Conservation (phyloP, 2,797 vertebrate species). For the Sebastes trivittatus region DNA sequence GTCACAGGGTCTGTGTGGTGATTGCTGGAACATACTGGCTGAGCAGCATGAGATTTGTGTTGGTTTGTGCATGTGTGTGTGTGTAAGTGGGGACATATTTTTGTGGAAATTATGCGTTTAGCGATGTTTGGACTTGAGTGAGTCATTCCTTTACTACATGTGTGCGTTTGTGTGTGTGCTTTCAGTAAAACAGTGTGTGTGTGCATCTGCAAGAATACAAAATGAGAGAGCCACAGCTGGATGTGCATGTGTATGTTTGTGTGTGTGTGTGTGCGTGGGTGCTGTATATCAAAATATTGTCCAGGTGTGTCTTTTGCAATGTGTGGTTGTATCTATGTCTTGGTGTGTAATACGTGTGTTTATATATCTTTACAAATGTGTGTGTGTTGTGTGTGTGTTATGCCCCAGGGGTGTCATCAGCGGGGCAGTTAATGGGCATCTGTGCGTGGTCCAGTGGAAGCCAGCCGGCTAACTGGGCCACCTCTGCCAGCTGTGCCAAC, state of each 20-base stretch:
- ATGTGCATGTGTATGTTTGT: neutral
- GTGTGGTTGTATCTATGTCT: constrained; percentile 22
- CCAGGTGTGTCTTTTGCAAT: constrained; percentile 37
- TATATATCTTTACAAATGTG: constrained; percentile 6
- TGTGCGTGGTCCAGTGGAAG: constrained; percentile 85
- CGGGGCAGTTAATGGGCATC: constrained; percentile 86
- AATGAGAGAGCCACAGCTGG: constrained; percentile 26
- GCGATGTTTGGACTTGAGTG: constrained; percentile 52
- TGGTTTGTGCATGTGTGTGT: constrained; percentile 42
- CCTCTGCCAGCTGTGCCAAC: constrained; percentile 83
- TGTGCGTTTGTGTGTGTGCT: constrained; percentile 21
- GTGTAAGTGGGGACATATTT: constrained; percentile 41
- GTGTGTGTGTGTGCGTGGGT: neutral
- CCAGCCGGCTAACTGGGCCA: constrained; percentile 78
- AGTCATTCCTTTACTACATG: constrained; percentile 32
- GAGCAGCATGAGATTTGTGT: constrained; percentile 63
- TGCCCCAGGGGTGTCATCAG: constrained; percentile 81
- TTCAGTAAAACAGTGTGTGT: neutral
- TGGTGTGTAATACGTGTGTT: constrained; percentile 16
- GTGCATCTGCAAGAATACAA: constrained; percentile 10
- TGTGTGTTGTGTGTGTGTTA: constrained; percentile 39
- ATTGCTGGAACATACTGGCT: constrained; percentile 68
- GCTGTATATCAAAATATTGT: constrained; percentile 17
- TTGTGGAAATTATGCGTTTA: constrained; percentile 55
- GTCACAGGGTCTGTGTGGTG: constrained; percentile 69